These are phyloP conservation scores for Poecilobothrus nobilitatus DNA, from an alignment of 2,888 invertebrate genomes.

Conservation along the genomic window DNA sequence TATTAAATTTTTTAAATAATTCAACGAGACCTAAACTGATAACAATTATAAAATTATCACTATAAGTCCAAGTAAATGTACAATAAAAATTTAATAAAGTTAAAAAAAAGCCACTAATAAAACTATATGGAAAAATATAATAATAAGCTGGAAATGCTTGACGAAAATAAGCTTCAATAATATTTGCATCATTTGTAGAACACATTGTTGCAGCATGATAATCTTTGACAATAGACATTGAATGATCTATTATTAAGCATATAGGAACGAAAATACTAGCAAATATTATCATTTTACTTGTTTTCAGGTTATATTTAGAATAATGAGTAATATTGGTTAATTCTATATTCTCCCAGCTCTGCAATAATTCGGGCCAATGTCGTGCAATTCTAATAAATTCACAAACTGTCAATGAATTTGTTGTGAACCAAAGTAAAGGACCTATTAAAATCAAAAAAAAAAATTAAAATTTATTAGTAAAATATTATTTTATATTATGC, in stretches of 20 bases:
- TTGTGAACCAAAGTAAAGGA: conserved; percentile 25
- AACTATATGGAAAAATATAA: conserved; percentile 43
- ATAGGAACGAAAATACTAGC: conserved; percentile 22
- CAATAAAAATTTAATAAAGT: conserved; percentile 40
- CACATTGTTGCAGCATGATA: conserved; percentile 42
- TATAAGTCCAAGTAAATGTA: conserved; percentile 60
- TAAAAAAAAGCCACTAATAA: conserved; percentile 46
- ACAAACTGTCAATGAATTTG: conserved; percentile 23
- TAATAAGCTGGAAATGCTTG: conserved; percentile 48
- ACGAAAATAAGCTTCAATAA: conserved; percentile 36
- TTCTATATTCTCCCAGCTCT: conserved; percentile 43
- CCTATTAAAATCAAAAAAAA: conserved; percentile 17
- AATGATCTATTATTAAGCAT: conserved; percentile 44
- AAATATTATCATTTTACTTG: conserved; percentile 19
- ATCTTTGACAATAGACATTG: conserved; percentile 50
- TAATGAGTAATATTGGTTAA: conserved; percentile 16
- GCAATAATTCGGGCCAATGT: conserved; percentile 44
- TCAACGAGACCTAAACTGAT: conserved; percentile 55
- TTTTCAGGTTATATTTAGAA: conserved; percentile 16
- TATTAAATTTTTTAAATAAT: conserved; percentile 52
- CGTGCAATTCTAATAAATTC: conserved; percentile 42
- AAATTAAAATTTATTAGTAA: neutral
- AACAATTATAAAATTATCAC: conserved; percentile 57
- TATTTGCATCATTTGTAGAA: conserved; percentile 28
- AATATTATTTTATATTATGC: neutral